Conservation (phyloP, 1,140 invertebrate species). For the Euura lappo region DNA sequence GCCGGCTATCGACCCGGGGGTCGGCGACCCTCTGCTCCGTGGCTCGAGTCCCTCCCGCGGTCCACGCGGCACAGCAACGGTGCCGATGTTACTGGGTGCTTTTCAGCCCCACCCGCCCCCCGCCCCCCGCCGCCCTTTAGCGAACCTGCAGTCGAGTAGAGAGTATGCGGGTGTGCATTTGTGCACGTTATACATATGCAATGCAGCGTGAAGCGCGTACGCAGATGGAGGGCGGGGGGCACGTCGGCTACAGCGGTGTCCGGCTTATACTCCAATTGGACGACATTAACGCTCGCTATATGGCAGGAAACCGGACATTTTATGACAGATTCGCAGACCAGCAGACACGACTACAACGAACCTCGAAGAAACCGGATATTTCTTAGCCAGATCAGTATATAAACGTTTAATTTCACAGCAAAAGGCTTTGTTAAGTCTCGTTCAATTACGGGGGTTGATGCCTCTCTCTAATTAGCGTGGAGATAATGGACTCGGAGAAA, state of each 20-base stretch:
- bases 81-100: constrained; percentile 6
- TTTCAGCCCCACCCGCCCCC: constrained; percentile 15
- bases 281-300: no score
- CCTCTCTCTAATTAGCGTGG: no score
- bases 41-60: constrained; percentile 23
- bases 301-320: no score
- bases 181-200: not conserved
- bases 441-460: no score
- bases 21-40: constrained; percentile 34
- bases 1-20: constrained; percentile 36
- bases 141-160: not conserved
- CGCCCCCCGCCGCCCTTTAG: constrained; percentile 10
- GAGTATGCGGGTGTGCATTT: not conserved
- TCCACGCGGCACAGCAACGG: constrained; percentile 19
- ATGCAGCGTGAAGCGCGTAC: not conserved
- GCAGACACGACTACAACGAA: no score
- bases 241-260: constrained; percentile 43
- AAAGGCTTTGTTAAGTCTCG: no score
- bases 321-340: no score
- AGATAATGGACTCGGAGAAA: no score
- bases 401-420: no score
- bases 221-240: not conserved
- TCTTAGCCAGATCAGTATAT: no score
- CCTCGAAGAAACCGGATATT: no score
- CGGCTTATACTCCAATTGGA: constrained; percentile 3